Evolutionary conservation across 2,113 vertebrate genomes (phyloP).

Genomic region (Emydura subglobosa): DNA sequence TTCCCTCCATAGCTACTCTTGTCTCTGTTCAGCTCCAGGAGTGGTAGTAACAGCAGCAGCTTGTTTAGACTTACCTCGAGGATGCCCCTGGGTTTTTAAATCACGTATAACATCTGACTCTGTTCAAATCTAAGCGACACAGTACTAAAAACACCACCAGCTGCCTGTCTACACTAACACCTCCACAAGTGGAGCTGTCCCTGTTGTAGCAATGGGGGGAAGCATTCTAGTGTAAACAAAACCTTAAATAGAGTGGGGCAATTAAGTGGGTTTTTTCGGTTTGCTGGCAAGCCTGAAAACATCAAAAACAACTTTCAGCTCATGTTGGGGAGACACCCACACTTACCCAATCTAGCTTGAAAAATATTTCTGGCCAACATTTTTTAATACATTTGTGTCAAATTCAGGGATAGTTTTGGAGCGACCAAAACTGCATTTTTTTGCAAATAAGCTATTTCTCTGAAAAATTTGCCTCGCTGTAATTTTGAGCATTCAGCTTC

Average conservation of each 20-base stretch:
- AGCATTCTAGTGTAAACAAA: background rate
- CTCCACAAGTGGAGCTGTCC: background rate
- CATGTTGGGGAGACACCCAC: no score
- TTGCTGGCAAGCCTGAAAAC: background rate
- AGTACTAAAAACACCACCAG: background rate
- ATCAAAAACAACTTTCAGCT: background rate
- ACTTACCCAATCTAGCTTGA: no score
- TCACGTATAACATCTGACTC: background rate
- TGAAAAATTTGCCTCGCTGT: background rate
- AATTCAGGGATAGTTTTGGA: background rate
- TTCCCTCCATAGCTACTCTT: background rate
- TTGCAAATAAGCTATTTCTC: background rate
- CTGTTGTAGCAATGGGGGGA: background rate
- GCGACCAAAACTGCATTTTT: background rate
- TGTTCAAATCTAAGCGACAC: background rate
- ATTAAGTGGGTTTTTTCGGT: background rate
- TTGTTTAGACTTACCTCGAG: background rate
- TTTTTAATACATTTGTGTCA: background rate
- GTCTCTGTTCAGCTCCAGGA: background rate
- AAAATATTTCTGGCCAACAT: background rate
- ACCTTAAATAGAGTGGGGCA: background rate
- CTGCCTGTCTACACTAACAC: background rate
- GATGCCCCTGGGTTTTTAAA: background rate
- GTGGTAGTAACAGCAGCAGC: background rate
- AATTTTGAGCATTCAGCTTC: background rate